phyloP scores from a whole-genome alignment of 2,888 invertebrate species.

The Nymphalis urticae region DNA sequence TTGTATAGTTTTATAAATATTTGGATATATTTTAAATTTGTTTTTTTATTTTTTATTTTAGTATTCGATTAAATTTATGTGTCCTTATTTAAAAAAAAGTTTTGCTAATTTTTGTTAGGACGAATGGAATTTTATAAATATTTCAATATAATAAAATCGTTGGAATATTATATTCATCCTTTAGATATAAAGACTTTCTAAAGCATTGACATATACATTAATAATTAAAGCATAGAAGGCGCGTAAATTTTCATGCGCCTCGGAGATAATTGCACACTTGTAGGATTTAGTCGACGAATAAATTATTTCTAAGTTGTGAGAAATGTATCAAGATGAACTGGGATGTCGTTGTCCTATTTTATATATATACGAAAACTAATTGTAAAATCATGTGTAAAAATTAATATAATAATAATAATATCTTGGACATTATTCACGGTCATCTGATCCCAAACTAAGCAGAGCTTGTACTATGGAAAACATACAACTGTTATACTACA shows the following conservation, averaged over 20 bases:
- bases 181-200: background rate
- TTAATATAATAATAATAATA: no score
- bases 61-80: no score
- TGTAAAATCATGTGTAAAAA: background rate
- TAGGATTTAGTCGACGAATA: conserved; percentile 27
- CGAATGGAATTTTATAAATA: no score
- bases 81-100: no score
- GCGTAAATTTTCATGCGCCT: conserved; percentile 52
- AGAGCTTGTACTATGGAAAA: no score
- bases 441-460: no score
- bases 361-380: background rate
- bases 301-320: conserved; percentile 21
- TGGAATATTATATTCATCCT: background rate
- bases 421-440: no score
- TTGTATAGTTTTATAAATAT: no score
- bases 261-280: conserved; percentile 49
- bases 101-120: no score
- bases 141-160: background rate
- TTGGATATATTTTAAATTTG: no score
- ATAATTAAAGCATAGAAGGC: conserved; percentile 47
- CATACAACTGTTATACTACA: no score
- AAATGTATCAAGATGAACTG: conserved; percentile 2
- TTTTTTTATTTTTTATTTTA: no score
- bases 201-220: conserved; percentile 38
- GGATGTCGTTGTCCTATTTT: conserved; percentile 5